Conservation (phyloP, 2,113 vertebrate genomes). For the Mastomys natalensis region DNA sequence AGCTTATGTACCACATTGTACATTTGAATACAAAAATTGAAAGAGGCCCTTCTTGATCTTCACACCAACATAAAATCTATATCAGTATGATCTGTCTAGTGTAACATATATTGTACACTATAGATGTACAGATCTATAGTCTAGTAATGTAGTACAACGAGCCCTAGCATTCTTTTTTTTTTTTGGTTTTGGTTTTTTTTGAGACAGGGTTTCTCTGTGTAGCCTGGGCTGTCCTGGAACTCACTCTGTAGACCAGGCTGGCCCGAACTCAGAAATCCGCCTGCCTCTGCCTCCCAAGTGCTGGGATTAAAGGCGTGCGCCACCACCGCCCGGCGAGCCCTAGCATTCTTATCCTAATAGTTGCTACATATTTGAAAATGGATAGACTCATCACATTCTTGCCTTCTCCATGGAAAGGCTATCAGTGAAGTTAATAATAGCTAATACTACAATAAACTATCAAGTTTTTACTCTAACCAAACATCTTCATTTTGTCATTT, state of each 20-base stretch:
- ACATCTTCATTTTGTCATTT: not conserved
- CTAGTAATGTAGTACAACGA: too few relatives aligned
- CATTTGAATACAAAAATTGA: not conserved
- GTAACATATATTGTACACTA: too few relatives aligned
- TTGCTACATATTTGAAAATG: not conserved
- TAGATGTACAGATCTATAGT: too few relatives aligned
- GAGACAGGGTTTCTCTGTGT: too few relatives aligned
- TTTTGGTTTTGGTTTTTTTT: too few relatives aligned
- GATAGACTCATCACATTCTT: not conserved
- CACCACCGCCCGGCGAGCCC: too few relatives aligned
- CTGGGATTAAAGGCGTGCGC: too few relatives aligned
- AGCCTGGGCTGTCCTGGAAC: too few relatives aligned
- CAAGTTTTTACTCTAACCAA: not conserved
- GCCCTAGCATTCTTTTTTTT: not conserved
- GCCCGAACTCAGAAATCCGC: too few relatives aligned
- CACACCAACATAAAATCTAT: not conserved
- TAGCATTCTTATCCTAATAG: not conserved
- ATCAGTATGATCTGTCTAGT: not conserved
- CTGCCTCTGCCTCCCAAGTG: too few relatives aligned
- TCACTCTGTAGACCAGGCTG: too few relatives aligned
- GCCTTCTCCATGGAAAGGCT: not conserved
- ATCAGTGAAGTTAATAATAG: not conserved
- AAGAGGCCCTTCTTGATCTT: not conserved
- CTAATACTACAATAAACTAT: not conserved
- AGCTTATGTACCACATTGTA: too few relatives aligned